Evolutionary conservation across 2,113 vertebrate species (phyloP), one percentile per base, ranked within the genome.

Genomic region (Thryonomys swinderianus): DNA sequence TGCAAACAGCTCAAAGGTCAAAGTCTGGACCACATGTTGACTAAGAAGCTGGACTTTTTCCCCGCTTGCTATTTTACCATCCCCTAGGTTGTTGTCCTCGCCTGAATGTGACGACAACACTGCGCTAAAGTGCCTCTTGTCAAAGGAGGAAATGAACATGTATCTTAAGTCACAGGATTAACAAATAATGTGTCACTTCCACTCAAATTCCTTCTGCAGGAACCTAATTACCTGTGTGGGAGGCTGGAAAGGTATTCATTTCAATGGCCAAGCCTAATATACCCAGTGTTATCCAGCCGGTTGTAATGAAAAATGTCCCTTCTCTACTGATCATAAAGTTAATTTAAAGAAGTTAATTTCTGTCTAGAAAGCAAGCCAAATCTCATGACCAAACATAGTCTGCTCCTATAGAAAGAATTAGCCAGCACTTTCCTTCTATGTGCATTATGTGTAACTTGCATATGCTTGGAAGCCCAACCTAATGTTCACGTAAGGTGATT

Each of bases 211-310:
- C 55, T 64, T 51, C 57, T 64, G 12, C 23, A 4, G 3, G 20
- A 62, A 64, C 3, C 34, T 20, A 25, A 11, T 40, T 40, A 62
- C 7, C 40, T 27, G 25, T 1, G 21, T 79, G 20, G 3, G 10
- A 55, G 0, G 11, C 7, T 78, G 17, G 4, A n/a, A 59, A 45
- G 12, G 12, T 16, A 73, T 40, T 37, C 48, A 90, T 25, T 90
- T 90, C 76, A 87, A 76, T 59, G 20, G 1, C 48, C 32, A 23
- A 1, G 3, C 61, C 45, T 74, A 18, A 85, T 55, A n/a, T 17
- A 23, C 13, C 51, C 37, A 87, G 6, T 55, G 14, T 32, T 42
- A 5, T 12, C 34, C 30, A 34, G 0, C 8, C 0, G 0, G 13
- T 20, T 3, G 16, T 73, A 14, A 42, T 84, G 59, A 71, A 93